Conservation (phyloP, 2,113 vertebrate species). For the Turdus rufiventris region DNA sequence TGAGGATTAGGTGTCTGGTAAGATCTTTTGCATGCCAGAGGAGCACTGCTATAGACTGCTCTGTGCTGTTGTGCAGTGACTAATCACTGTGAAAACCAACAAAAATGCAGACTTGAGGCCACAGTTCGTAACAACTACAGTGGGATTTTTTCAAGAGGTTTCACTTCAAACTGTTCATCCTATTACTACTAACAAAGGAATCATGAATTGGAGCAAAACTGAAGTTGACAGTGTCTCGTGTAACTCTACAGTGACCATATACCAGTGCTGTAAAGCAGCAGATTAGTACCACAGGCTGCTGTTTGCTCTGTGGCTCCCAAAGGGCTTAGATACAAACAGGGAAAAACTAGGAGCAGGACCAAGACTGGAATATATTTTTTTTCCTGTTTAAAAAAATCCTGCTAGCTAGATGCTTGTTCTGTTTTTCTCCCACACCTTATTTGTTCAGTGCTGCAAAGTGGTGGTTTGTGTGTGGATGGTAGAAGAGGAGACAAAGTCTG, state of each 20-base stretch:
- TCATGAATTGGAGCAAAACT: slow-evolving; percentile 47
- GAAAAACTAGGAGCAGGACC: neutral
- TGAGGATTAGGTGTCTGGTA: slow-evolving; percentile 26
- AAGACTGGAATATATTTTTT: neutral
- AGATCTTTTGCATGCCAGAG: slow-evolving; percentile 22
- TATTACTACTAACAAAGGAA: slow-evolving; percentile 35
- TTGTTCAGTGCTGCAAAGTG: neutral
- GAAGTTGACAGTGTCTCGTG: slow-evolving; percentile 37
- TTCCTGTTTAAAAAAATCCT: neutral
- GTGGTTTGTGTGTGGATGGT: neutral
- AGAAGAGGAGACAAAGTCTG: neutral
- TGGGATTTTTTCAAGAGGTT: slow-evolving; percentile 55
- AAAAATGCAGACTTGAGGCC: slow-evolving; percentile 37
- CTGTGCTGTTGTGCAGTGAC: slow-evolving; percentile 8
- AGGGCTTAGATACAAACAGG: neutral
- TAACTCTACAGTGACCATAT: slow-evolving; percentile 17
- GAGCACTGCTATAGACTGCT: neutral
- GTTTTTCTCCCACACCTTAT: neutral
- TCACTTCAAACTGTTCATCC: slow-evolving; percentile 48
- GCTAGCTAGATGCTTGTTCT: neutral
- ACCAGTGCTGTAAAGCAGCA: slow-evolving; percentile 26
- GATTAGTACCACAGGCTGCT: slow-evolving; percentile 29
- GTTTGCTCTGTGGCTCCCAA: slow-evolving; percentile 19
- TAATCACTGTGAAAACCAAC: slow-evolving; percentile 41
- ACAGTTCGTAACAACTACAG: slow-evolving; percentile 19